Evolutionary conservation across 2,888 invertebrate genomes (phyloP), one percentile per base, ranked within the genome.

Genomic region (Poecilobothrus nobilitatus): DNA sequence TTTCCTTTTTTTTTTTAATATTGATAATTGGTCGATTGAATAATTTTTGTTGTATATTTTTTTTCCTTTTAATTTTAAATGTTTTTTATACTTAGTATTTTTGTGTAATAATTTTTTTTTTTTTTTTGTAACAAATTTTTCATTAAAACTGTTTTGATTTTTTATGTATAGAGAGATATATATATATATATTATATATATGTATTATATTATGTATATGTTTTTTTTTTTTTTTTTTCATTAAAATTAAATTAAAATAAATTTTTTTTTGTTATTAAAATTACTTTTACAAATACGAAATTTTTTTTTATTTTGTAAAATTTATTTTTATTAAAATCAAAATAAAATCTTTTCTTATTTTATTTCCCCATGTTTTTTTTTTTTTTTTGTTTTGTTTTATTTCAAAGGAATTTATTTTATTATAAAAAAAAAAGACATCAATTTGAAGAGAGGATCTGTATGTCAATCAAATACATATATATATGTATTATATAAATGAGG

Each of bases 11-110:
- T 34, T 34, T 34, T 37, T 37, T 10, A 37, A 37, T 37, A 37
- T 37, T 53, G 53, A 53, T 53, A 53, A 53, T 53, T 53, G 53
- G 53, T 53, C 53, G 53, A 53, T 53, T 53, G 53, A 53, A 53
- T 53, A 53, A 53, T 53, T 53, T 27, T 53, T 53, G 18, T 53
- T 53, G 53, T 18, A 53, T 53, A 53, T 53, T 53, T 53, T 53
- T 53, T 53, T 53, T 8, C 18, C 15, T 53, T 53, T 12, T 53
- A 12, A 12, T 53, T 53, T 53, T 53, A 18, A 53, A 53, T 53
- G n/a, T 53, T 53, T 18, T 12, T 27, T 27, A 41, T 15, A 9
- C 18, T 53, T 53, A 53, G 15, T 53, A 18, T 53, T 44, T n/a
- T 44, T 44, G 44, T 44, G 12, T 44, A 12, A 10, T 53, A 53